Base-by-base conservation (phyloP, 92 coral and sea anemone genomes). In the Anthopleura xanthogrammica region DNA sequence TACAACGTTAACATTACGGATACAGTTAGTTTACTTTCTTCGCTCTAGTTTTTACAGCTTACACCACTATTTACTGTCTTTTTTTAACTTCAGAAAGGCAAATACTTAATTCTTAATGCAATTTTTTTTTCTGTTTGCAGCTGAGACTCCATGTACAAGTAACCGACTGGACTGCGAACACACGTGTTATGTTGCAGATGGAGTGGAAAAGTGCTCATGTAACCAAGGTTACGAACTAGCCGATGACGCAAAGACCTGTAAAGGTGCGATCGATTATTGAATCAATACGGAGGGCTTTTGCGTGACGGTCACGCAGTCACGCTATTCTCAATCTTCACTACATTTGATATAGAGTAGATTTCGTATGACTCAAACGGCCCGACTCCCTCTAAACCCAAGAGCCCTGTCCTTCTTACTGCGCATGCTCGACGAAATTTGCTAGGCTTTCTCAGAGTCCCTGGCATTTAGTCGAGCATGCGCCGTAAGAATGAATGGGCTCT, bases 141-240 rank as follows among this genome's bases (percentile, higher is more conserved):
- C 88, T 22, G 78, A 85, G 12, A 54, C 48, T 17, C 83, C 83
- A 13, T 85, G 88, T 56, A 79, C 40, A 22, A 64, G 43, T 42
- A 66, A 29, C 73, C 3, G n/a, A n/a, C n/a, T n/a, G 41, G 72
- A 39, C 60, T 85, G 88, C 23, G 16, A 72, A 43, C 79, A 79
- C 56, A 48, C 79, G 23, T 85, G 88, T 52, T 85, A 71, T 52
- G 76, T 58, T 1, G 54, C 54, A 40, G 62, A 39, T 17, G 87
- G 46, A 41, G 55, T 24, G 5, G 80, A 76, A 11, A 83, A 56
- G 6, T 90, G 93, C 65, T 62, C 76, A 0, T 90, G 93, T 42
- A 43, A 83, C 62, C 50, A 75, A 41, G 93, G 93, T 17, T 90
- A 83, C 60, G 71, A 43, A 16, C 90, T 90, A 1, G 71, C 77